Percentiles rank a stretch among this genome's conserved stretches.
phyloP scores from a whole-genome alignment of 2,797 vertebrate species.

The Florisuga fusca region DNA sequence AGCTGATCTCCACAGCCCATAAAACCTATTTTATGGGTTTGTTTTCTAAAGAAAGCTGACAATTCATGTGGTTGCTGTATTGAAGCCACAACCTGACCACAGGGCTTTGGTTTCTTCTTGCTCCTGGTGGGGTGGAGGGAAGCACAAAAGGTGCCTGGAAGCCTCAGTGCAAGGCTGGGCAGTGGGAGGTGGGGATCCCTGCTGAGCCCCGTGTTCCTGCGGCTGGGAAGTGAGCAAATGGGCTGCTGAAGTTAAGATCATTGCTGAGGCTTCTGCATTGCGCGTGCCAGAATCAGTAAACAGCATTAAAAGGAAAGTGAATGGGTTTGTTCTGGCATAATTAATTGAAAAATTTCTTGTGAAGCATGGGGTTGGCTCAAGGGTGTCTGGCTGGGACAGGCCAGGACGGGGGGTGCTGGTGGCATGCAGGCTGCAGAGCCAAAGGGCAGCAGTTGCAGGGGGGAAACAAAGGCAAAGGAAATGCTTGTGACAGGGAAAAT shows the following conservation, averaged over 20 bases:
- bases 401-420: neutral
- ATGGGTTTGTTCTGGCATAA: neutral
- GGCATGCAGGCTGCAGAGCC: neutral
- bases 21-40: neutral
- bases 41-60: neutral
- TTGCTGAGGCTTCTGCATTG: neutral
- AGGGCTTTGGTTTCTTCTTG: neutral
- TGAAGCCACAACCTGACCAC: neutral
- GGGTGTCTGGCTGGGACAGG: neutral
- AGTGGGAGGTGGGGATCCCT: neutral
- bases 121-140: neutral
- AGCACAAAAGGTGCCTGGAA: neutral
- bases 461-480: neutral
- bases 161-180: neutral
- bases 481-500: accelerated
- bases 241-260: neutral
- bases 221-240: accelerated
- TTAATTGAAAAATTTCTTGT: accelerated
- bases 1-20: neutral
- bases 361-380: neutral
- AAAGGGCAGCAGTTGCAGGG: accelerated
- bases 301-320: neutral
- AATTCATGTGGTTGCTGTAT: neutral
- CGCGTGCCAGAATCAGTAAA: neutral
- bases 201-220: accelerated